phyloP scores from a whole-genome alignment of 2,113 vertebrate genomes.

The Bettongia penicillata region DNA sequence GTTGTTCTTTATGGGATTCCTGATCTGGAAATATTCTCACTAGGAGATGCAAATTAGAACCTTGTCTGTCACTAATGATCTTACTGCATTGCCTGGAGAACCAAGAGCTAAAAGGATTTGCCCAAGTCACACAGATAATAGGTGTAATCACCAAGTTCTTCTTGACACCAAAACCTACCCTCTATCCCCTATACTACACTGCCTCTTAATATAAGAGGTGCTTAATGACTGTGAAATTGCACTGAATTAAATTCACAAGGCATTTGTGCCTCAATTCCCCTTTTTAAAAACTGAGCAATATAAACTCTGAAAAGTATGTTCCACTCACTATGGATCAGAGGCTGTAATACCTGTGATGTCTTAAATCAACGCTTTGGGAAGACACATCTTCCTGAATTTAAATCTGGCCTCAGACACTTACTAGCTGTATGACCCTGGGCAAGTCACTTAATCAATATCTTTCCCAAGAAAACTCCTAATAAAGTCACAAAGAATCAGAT shows the following conservation, averaged over 20 bases:
- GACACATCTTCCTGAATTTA: not conserved
- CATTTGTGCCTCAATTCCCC: not conserved
- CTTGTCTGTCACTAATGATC: not conserved
- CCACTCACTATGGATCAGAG: not conserved
- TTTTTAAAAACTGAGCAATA: not conserved
- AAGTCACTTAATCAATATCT: not conserved
- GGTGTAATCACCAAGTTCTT: not conserved
- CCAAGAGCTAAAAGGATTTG: not conserved
- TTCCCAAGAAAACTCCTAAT: not conserved
- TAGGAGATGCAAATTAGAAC: not conserved
- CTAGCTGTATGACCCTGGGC: not conserved
- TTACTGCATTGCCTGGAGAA: not conserved
- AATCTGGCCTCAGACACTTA: not conserved
- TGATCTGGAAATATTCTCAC: not conserved
- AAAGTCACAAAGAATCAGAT: not conserved
- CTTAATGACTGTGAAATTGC: not conserved
- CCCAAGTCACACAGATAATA: not conserved
- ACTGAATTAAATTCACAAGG: not conserved
- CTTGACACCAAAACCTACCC: not conserved
- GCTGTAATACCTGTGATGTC: not conserved
- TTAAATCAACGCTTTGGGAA: not conserved
- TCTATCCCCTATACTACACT: not conserved
- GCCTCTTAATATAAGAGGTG: not conserved
- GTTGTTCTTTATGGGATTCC: not conserved
- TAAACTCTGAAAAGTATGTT: not conserved